phyloP scores from a whole-genome alignment of 2,888 invertebrate genomes.

The Dolichopus griseipennis region DNA sequence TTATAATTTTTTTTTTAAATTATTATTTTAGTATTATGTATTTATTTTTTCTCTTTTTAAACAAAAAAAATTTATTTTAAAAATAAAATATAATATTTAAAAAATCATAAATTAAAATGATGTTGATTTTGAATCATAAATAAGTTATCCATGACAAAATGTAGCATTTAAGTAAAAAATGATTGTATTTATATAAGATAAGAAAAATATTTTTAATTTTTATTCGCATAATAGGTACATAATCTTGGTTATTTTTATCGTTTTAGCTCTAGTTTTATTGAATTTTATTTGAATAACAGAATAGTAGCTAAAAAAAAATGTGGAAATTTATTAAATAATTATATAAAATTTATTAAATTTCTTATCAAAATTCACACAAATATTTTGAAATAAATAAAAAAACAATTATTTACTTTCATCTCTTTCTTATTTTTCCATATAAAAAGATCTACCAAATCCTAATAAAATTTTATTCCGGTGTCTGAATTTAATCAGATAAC shows the following conservation, averaged over 20 bases:
- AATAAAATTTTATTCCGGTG: neutral
- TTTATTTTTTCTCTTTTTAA: no score
- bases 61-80: no score
- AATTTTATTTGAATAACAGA: no score
- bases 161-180: neutral
- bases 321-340: neutral
- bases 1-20: no score
- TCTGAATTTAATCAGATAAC: neutral
- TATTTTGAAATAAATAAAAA: neutral
- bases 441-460: neutral
- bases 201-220: no score
- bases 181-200: no score
- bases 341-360: neutral
- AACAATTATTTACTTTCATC: neutral
- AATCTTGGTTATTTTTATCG: no score
- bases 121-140: conserved; percentile 1
- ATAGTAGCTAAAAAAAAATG: neutral
- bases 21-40: no score
- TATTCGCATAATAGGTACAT: no score
- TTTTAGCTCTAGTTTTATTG: no score
- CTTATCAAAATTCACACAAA: neutral
- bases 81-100: no score
- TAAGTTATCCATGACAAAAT: neutral
- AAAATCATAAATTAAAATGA: neutral
- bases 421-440: neutral